Conservation (phyloP, 2,797 vertebrate genomes). For the Clarias laeviceps region DNA sequence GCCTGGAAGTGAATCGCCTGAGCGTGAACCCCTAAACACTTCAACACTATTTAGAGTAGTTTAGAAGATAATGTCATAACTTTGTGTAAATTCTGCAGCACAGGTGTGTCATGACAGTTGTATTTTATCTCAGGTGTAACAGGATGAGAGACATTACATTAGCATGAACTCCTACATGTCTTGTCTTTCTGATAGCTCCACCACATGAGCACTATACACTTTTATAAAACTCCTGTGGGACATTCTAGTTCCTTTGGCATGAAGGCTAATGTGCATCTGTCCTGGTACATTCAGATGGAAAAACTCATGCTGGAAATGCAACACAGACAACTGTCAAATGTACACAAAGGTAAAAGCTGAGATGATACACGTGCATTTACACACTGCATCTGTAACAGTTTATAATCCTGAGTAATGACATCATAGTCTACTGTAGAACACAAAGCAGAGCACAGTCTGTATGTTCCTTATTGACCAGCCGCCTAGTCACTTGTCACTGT, state of each 20-base stretch:
- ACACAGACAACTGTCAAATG: not conserved
- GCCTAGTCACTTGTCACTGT: not conserved
- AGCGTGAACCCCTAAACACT: not conserved
- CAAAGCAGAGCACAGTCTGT: not conserved
- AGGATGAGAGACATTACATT: slow-evolving; percentile 4
- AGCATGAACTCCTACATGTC: not conserved
- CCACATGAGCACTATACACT: not conserved
- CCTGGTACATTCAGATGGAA: not conserved
- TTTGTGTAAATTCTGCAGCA: not conserved
- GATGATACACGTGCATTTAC: not conserved
- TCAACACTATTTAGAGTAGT: not conserved
- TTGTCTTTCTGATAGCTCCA: not conserved
- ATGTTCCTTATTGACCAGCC: not conserved
- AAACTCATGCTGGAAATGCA: not conserved
- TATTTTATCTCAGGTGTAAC: not conserved
- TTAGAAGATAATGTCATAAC: not conserved
- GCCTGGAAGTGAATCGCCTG: too few species aligned
- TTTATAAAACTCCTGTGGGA: not conserved
- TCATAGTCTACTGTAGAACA: not conserved
- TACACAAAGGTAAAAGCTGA: too few species aligned
- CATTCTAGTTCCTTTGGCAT: not conserved
- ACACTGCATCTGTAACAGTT: not conserved
- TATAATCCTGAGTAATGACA: too few species aligned
- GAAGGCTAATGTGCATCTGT: not conserved
- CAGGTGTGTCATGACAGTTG: not conserved